phyloP scores from a whole-genome alignment of 2,888 invertebrate species.

The Dicranocentrus wangi region DNA sequence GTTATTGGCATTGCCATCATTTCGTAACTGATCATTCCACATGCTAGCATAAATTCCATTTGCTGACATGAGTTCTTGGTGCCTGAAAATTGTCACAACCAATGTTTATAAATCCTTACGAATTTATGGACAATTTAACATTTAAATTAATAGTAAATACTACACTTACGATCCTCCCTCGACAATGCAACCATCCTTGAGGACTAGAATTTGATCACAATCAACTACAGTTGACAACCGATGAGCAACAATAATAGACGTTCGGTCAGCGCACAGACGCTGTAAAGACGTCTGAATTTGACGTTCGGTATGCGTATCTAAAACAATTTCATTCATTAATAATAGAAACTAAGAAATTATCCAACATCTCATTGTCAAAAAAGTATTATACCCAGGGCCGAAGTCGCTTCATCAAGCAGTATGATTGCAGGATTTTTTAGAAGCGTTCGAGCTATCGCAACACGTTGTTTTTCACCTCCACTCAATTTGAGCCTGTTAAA shows the following conservation, averaged over 20 bases:
- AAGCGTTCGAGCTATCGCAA: slow-evolving; percentile 77
- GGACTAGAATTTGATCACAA: slow-evolving; percentile 94
- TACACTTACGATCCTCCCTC: slow-evolving; percentile 87
- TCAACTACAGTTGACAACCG: slow-evolving; percentile 94
- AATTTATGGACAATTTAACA: too few relatives aligned
- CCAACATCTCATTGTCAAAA: too few relatives aligned
- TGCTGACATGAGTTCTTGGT: slow-evolving; percentile 81
- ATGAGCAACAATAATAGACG: slow-evolving; percentile 95
- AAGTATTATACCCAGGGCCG: too few relatives aligned
- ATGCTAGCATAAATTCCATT: slow-evolving; percentile 89
- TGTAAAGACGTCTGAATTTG: slow-evolving; percentile 87
- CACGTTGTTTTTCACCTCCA: slow-evolving; percentile 77
- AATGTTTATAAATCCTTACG: too few relatives aligned
- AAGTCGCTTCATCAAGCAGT: slow-evolving; percentile 77
- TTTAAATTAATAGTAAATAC: not conserved
- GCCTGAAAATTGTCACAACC: slow-evolving; percentile 78
- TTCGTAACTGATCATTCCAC: slow-evolving; percentile 92
- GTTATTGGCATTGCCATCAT: slow-evolving; percentile 41
- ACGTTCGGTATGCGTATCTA: slow-evolving; percentile 96
- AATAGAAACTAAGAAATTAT: too few relatives aligned
- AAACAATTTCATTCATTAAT: too few relatives aligned
- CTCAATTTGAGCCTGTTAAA: slow-evolving; percentile 74
- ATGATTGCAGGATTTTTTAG: slow-evolving; percentile 76
- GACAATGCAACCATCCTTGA: slow-evolving; percentile 91
- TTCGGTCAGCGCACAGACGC: slow-evolving; percentile 87